These are phyloP conservation scores for Spodoptera litura DNA, from an alignment of 1,140 invertebrate species.

Conservation along the genomic window DNA sequence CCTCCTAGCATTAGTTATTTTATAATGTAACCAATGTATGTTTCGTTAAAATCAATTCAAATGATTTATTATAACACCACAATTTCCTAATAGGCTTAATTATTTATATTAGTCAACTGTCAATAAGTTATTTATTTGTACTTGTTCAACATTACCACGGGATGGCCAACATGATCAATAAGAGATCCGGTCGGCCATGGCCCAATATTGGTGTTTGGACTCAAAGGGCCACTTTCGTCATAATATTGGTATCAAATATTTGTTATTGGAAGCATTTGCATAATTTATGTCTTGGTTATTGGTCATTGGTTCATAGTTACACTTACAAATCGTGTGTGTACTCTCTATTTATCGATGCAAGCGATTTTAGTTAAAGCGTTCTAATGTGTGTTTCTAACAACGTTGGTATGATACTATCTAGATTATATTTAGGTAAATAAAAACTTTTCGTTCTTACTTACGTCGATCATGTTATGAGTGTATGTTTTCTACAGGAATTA, in stretches of 20 bases:
- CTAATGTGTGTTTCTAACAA: no score
- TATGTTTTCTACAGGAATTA: no score
- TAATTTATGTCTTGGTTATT: conserved; percentile 4
- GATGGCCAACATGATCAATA: background rate
- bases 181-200: conserved; percentile 13
- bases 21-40: no score
- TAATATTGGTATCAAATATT: conserved; percentile 23
- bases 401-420: background rate
- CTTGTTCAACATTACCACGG: conserved; percentile 1
- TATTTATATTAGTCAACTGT: background rate
- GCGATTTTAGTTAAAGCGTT: background rate
- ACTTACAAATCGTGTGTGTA: background rate
- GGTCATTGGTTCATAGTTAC: background rate
- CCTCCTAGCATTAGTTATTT: no score
- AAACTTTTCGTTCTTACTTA: no score
- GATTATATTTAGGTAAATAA: no score
- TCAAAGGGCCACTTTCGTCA: conserved; percentile 30
- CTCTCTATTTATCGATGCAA: conserved; percentile 1
- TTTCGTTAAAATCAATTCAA: background rate
- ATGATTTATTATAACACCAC: background rate
- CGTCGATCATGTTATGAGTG: no score
- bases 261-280: conserved; percentile 25
- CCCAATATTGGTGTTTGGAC: conserved; percentile 22
- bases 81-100: background rate
- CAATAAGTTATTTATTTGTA: conserved; percentile 23